These are phyloP conservation scores for Tiliacea citrago DNA, from an alignment of 2,888 invertebrate genomes.

Conservation along the genomic window DNA sequence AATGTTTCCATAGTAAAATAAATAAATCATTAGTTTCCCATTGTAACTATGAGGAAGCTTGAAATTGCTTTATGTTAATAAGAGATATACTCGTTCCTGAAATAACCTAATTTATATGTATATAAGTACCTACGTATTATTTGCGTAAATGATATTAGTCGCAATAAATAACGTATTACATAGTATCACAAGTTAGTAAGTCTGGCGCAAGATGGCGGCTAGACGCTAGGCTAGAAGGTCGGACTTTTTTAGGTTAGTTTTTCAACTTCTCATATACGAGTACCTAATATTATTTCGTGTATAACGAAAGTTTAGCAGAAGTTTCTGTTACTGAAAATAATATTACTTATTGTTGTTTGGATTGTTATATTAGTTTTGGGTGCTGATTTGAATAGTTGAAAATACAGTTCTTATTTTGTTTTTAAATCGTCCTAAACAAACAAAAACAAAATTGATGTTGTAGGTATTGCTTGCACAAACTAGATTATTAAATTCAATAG, in stretches of 20 bases:
- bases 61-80: conserved; percentile 30
- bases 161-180: conserved; percentile 45
- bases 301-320: conserved; percentile 24
- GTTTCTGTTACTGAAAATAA: conserved; percentile 9
- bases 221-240: conserved; percentile 43
- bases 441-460: background rate
- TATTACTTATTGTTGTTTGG: conserved; percentile 23
- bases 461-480: background rate
- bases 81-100: conserved; percentile 15
- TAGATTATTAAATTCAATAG: background rate
- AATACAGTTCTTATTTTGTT: background rate
- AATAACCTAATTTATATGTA: conserved; percentile 29
- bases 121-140: conserved; percentile 25
- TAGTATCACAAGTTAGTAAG: conserved; percentile 42
- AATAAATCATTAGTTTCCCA: conserved; percentile 12
- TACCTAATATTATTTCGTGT: conserved; percentile 33
- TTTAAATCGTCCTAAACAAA: background rate
- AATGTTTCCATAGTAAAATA: background rate
- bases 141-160: conserved; percentile 37
- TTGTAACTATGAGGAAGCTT: background rate
- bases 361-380: conserved; percentile 20
- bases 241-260: conserved; percentile 34
- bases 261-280: conserved; percentile 4
- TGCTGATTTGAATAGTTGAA: conserved; percentile 1
- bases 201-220: conserved; percentile 46